phyloP scores from a whole-genome alignment of 2,113 vertebrate genomes.

The Cebus imitator region DNA sequence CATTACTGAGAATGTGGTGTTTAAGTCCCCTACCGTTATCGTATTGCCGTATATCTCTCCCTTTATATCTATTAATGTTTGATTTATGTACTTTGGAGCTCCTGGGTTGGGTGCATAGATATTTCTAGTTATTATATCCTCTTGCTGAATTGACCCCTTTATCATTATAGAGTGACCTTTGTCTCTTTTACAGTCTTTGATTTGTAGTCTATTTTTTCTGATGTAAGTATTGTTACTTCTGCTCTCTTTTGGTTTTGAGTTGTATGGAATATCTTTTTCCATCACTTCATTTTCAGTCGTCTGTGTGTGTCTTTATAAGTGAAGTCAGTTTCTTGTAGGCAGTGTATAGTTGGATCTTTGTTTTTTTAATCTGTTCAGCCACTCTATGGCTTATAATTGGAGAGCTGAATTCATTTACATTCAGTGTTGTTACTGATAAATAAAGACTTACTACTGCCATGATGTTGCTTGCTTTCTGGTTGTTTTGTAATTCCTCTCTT shows the following conservation, averaged over 20 bases:
- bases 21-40: neutral
- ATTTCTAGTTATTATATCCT: neutral
- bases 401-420: neutral
- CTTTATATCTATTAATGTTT: neutral
- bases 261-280: neutral
- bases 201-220: neutral
- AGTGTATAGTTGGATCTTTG: neutral
- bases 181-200: neutral
- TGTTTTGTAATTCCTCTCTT: neutral
- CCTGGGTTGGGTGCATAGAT: neutral
- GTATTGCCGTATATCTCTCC: neutral
- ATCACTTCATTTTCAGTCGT: neutral
- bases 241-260: neutral
- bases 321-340: neutral
- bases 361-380: neutral
- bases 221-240: neutral
- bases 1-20: neutral
- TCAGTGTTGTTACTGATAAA: neutral
- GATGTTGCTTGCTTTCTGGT: neutral
- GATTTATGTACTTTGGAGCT: neutral
- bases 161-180: neutral
- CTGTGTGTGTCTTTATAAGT: neutral
- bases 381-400: neutral
- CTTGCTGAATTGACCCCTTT: neutral
- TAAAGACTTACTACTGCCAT: neutral